Evolutionary conservation across 92 coral and sea anemone species (phyloP).

Genomic region (Hydrozoanthus gracilis): DNA sequence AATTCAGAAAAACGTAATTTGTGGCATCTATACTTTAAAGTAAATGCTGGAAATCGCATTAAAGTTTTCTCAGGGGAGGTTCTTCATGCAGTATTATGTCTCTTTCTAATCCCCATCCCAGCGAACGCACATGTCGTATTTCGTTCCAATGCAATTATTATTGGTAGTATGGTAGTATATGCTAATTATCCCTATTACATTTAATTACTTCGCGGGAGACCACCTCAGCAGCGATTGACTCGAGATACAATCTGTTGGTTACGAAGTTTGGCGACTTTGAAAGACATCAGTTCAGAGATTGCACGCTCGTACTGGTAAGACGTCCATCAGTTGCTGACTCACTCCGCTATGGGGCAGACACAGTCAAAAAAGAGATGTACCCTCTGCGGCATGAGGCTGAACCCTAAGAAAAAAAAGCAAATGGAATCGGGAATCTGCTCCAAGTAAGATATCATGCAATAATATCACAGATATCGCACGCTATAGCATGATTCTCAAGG

Average conservation of each 20-base stretch:
- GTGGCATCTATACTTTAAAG: no score
- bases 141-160: neutral
- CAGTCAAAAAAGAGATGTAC: conserved; percentile 76
- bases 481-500: neutral
- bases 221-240: neutral
- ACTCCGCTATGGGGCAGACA: conserved; percentile 70
- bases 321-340: neutral
- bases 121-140: no score
- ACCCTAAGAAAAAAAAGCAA: conserved; percentile 83
- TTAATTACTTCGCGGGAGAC: conserved; percentile 19
- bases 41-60: no score
- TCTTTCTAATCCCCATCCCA: no score
- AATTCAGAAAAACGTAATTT: no score
- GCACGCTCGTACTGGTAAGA: neutral
- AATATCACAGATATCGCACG: neutral
- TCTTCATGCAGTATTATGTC: no score
- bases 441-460: conserved; percentile 53
- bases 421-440: conserved; percentile 75
- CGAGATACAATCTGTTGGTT: neutral
- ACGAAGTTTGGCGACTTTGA: neutral
- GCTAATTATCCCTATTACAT: neutral
- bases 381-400: conserved; percentile 75
- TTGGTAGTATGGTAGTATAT: neutral
- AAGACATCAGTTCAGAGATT: neutral
- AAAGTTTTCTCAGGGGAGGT: no score